These are phyloP conservation scores for Bombylius major DNA, from an alignment of 2,888 invertebrate genomes.

Conservation along the genomic window DNA sequence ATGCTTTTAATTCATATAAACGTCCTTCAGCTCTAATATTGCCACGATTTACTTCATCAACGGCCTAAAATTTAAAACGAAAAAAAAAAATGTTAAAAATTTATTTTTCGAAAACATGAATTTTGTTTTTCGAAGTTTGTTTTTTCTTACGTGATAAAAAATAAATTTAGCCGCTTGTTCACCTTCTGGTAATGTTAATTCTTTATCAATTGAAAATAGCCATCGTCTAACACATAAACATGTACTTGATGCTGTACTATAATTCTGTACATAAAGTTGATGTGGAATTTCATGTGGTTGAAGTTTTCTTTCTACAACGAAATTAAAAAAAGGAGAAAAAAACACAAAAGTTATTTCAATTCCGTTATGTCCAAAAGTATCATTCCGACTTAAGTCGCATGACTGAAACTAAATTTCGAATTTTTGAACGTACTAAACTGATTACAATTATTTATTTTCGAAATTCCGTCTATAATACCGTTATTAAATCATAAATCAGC, in stretches of 20 bases:
- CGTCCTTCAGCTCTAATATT: slow-evolving; percentile 81
- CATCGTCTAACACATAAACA: slow-evolving; percentile 82
- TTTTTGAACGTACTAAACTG: too few species aligned
- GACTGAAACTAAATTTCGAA: too few species aligned
- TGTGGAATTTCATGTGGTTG: slow-evolving; percentile 92
- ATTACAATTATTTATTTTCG: too few species aligned
- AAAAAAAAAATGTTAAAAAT: not conserved
- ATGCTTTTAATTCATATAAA: slow-evolving; percentile 89
- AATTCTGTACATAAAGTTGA: slow-evolving; percentile 96
- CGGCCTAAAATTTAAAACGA: slow-evolving; percentile 45
- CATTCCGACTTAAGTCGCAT: too few species aligned
- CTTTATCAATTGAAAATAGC: slow-evolving; percentile 64
- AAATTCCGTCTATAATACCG: too few species aligned
- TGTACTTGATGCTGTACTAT: slow-evolving; percentile 92
- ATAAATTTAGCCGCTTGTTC: slow-evolving; percentile 69
- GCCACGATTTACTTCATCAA: slow-evolving; percentile 91
- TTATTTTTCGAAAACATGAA: not conserved
- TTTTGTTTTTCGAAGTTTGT: too few species aligned
- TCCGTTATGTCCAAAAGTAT: too few species aligned
- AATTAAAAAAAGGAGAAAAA: not conserved
- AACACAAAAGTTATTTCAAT: too few species aligned
- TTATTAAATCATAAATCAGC: too few species aligned
- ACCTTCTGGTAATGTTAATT: slow-evolving; percentile 53
- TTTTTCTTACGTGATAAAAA: slow-evolving; percentile 67
- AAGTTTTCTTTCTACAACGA: slow-evolving; percentile 71